Evolutionary conservation across 2,113 vertebrate genomes (phyloP), one percentile per base, ranked within the genome.

Genomic region (Rhinoderma darwinii): DNA sequence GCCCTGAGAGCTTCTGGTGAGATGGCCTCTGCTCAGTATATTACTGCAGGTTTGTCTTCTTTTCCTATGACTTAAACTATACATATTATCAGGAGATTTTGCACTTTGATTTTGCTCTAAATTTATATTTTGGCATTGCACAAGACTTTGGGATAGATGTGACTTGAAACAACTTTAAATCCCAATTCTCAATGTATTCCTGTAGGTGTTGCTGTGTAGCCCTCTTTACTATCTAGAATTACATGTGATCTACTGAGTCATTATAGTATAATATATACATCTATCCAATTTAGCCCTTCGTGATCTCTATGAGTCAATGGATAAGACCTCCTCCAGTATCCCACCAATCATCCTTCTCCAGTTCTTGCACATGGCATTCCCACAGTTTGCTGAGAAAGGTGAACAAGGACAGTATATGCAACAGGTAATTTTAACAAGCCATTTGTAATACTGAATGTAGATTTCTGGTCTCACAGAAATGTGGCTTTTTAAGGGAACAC

Each of bases 281-380:
- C 35, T 72, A 4, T 76, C n/a, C 90, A 90, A 92, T 91, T 90
- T 92, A 99, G 98, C 98, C 89, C 94, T 99, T 92, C 96, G 98
- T 92, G 98, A 99, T 92, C 94, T 99, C 89, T 99, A 97, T 90
- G 97, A 98, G 92, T 98, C 98, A 85, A 99, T 99, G 98, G 98
- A 99, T 89, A 99, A 98, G 95, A 99, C 97, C 83, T 98, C 98
- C 68, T 97, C 98, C 90, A 99, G 97, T 95, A 97, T 99, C 89
- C 98, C 98, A 41, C 98, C 98, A 81, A 99, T 99, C 90, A 99
- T 99, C 92, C 93, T 99, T 82, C 96, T 99, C 92, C 98, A 99
- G 90, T 99, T 99, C 92, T 96, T 99, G 91, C 98, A 99, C 89
- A 97, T 99, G 98, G 98, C 98, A 93, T 99, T 99, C 90, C 98